Conservation (phyloP, 2,888 invertebrate species). For the Zhengitettix transpicula region DNA sequence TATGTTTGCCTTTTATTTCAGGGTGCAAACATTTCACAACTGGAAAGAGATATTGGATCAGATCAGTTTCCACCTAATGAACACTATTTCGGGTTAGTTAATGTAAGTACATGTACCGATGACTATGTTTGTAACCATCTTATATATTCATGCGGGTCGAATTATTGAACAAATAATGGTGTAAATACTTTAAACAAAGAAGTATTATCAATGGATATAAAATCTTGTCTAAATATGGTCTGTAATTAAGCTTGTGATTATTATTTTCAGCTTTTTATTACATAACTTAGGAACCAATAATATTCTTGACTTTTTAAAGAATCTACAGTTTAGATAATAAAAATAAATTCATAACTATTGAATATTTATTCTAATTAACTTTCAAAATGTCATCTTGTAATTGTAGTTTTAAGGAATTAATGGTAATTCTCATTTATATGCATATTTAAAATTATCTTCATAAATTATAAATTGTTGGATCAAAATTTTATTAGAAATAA, state of each 20-base stretch:
- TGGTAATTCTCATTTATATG: no score
- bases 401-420: no score
- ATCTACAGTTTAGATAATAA: background rate
- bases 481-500: no score
- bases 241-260: no score
- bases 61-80: conserved; percentile 98
- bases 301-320: background rate
- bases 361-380: no score
- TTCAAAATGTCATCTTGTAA: no score
- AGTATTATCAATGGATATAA: background rate
- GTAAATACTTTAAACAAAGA: background rate
- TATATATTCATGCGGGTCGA: background rate
- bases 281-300: background rate
- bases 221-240: background rate
- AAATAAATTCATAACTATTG: no score
- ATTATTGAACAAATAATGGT: background rate
- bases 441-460: no score
- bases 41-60: conserved; percentile 97
- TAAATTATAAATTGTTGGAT: no score
- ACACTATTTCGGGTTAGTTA: conserved; percentile 98
- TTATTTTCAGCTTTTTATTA: background rate
- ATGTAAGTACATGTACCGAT: conserved; percentile 52
- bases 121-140: background rate
- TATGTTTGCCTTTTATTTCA: conserved; percentile 26
- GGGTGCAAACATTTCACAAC: conserved; percentile 98